Base-by-base conservation (phyloP, 2,797 vertebrate species). In the Lindbergichthys nudifrons region DNA sequence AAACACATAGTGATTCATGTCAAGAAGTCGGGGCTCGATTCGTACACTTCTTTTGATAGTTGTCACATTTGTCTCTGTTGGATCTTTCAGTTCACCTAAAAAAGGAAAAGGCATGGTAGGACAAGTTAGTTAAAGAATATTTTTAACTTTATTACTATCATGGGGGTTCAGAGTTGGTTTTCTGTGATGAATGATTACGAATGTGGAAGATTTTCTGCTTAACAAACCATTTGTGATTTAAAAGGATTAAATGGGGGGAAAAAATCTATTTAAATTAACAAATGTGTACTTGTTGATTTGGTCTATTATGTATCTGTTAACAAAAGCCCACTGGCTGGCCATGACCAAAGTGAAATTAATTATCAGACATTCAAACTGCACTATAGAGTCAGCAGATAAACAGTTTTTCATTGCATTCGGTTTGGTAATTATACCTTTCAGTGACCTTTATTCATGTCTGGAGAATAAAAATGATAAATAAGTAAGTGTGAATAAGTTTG, bases 1-100 rank as follows among this genome's bases (percentile, higher is more conserved):
- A 75, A 85, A 80, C 75, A 72, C 84, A 87, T 89, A 67, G 23
- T 84, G 80, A 76, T 70, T 82, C 72, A 74, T 70, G 65, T 73
- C 70, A 70, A 47, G 70, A 83, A 66, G 39, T 26, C 14, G 41
- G 54, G 62, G 16, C 75, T 57, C 19, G 50, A 59, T 45, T 74
- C 2, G 16, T 32, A 30, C 19, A 51, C 26, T n/a, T 72, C 41
- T 32, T 60, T 43, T 72, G 50, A 60, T 53, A 26, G 64, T 4
- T 68, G 51, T 88, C 77, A 83, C 88, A 84, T 88, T 74, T 65
- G 74, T 80, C 45, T 72, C 50, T 47, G 76, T 48, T 53, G 50
- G 15, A 45, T 65, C 59, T 30, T 11, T 71, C 45, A 57, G 72
- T 65, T 82, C 54, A 73, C 80, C 87, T 90, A 32, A 53, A 83